phyloP scores from a whole-genome alignment of 1,140 invertebrate genomes.

The Trachymyrmex septentrionalis region DNA sequence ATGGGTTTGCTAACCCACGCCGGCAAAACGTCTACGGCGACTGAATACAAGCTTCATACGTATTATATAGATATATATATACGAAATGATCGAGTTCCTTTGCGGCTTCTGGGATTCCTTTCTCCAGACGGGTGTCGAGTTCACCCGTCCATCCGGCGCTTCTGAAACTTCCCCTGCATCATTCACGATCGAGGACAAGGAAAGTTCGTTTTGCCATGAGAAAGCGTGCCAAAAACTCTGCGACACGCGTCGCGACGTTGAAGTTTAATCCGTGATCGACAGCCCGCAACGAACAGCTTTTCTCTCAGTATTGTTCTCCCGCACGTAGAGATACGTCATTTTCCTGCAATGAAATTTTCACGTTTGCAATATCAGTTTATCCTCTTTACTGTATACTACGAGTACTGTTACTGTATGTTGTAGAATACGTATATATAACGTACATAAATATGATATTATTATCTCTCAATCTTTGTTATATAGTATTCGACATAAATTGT shows the following conservation, averaged over 20 bases:
- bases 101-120: slow-evolving; percentile 52
- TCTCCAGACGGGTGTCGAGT: slow-evolving; percentile 30
- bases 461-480: not conserved
- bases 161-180: slow-evolving; percentile 40
- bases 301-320: slow-evolving; percentile 1
- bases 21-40: slow-evolving; percentile 38
- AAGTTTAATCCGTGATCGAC: slow-evolving; percentile 44
- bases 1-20: slow-evolving; percentile 54
- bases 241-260: slow-evolving; percentile 8
- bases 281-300: slow-evolving; percentile 14
- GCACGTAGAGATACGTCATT: not conserved
- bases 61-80: slow-evolving; percentile 35
- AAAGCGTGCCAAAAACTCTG: slow-evolving; percentile 41
- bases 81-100: slow-evolving; percentile 65
- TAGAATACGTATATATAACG: not conserved
- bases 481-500: not conserved
- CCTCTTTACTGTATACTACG: not conserved
- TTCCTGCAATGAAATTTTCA: slow-evolving; percentile 34
- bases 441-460: not conserved
- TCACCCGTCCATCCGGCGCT: slow-evolving; percentile 16
- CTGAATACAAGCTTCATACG: slow-evolving; percentile 45
- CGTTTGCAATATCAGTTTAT: slow-evolving; percentile 23
- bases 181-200: slow-evolving; percentile 45
- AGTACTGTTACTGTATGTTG: not conserved
- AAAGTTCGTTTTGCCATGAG: slow-evolving; percentile 43